Evolutionary conservation across 2,888 invertebrate genomes (phyloP).

Genomic region (Trisateles emortualis): DNA sequence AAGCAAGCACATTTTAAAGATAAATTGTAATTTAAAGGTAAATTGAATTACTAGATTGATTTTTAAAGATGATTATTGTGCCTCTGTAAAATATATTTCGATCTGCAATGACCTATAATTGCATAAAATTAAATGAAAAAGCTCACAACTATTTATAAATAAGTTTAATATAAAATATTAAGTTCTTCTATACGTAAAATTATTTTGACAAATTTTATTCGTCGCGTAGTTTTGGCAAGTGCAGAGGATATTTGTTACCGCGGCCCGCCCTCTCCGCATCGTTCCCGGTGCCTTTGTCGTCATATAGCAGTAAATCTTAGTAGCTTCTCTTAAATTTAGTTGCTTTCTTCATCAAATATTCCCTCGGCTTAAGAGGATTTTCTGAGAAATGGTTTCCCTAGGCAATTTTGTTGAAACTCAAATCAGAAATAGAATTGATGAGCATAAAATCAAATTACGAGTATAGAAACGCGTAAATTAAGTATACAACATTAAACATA

Average conservation of each 20-base stretch:
- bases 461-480: slow-evolving; percentile 18
- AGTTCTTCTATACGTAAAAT: slow-evolving; percentile 28
- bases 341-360: slow-evolving; percentile 64
- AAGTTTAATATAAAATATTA: not conserved
- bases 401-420: slow-evolving; percentile 37
- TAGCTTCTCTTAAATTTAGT: slow-evolving; percentile 68
- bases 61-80: too few species aligned
- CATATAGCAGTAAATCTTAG: slow-evolving; percentile 76
- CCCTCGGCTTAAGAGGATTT: slow-evolving; percentile 40
- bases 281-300: slow-evolving; percentile 70
- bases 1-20: too few species aligned
- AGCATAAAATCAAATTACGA: slow-evolving; percentile 12
- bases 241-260: slow-evolving; percentile 66
- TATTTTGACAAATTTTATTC: slow-evolving; percentile 62
- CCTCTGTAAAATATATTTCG: too few species aligned
- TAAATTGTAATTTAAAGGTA: too few species aligned
- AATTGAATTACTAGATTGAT: too few species aligned
- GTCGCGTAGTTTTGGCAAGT: slow-evolving; percentile 66
- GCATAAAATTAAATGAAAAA: not conserved
- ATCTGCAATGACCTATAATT: too few species aligned
- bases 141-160: not conserved
- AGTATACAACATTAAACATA: slow-evolving; percentile 2
- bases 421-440: slow-evolving; percentile 26
- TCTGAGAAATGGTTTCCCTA: slow-evolving; percentile 34
- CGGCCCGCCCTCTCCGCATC: slow-evolving; percentile 65